Conservation (phyloP, 1,140 invertebrate species). For the Drosophila grimshawi region DNA sequence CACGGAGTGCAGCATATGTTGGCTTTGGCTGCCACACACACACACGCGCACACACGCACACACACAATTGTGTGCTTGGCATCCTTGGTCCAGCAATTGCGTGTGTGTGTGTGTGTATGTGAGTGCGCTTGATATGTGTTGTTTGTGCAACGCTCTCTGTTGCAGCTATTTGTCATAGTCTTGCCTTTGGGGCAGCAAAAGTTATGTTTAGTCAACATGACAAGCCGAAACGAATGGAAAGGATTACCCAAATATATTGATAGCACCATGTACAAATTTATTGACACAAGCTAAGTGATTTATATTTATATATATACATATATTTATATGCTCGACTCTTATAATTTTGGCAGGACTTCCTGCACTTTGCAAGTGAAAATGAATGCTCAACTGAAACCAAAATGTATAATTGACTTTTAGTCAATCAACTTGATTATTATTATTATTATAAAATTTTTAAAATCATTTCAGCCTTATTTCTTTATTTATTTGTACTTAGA, state of each 20-base stretch:
- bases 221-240: constrained; percentile 4
- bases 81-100: neutral
- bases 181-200: constrained; percentile 24
- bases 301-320: neutral
- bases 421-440: too few species aligned
- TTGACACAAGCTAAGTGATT: constrained; percentile 1
- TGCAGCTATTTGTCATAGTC: constrained; percentile 42
- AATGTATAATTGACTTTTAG: neutral
- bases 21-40: constrained; percentile 7
- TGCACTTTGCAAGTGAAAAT: neutral
- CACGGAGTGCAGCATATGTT: constrained; percentile 34
- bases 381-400: neutral
- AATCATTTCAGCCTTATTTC: too few species aligned
- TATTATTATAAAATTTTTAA: too few species aligned
- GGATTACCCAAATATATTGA: constrained; percentile 19
- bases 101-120: too few species aligned
- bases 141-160: constrained; percentile 7
- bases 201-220: constrained; percentile 39
- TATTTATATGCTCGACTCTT: neutral
- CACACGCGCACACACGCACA: neutral
- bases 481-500: too few species aligned
- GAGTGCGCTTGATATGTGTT: constrained; percentile 27
- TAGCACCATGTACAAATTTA: neutral
- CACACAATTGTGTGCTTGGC: constrained; percentile 4
- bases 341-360: neutral